phyloP scores from a whole-genome alignment of 2,888 invertebrate genomes.

The Amphipyra berbera region DNA sequence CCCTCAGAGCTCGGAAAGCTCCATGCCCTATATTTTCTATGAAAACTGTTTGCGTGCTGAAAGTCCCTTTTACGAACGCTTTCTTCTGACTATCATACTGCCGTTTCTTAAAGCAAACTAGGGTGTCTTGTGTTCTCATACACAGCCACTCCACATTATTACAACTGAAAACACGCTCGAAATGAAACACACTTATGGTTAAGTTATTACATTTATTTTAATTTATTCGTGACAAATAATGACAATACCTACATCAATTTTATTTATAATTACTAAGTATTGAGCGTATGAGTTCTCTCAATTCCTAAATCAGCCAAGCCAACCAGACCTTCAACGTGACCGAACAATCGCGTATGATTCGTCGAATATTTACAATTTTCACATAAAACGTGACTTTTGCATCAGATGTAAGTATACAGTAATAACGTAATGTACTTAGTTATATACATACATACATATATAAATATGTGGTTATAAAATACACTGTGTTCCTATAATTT shows the following conservation, averaged over 20 bases:
- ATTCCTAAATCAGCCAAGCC: slow-evolving; percentile 87
- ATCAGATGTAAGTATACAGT: slow-evolving; percentile 51
- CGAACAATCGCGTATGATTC: slow-evolving; percentile 66
- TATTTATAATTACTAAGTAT: slow-evolving; percentile 78
- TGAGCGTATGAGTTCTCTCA: slow-evolving; percentile 87
- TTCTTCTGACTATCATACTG: slow-evolving; percentile 50
- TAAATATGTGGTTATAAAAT: slow-evolving; percentile 49
- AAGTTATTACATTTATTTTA: slow-evolving; percentile 81
- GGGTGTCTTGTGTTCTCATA: slow-evolving; percentile 28
- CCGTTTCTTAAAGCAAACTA: slow-evolving; percentile 52
- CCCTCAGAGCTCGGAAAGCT: slow-evolving; percentile 71
- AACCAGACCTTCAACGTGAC: slow-evolving; percentile 67
- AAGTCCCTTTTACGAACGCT: slow-evolving; percentile 63
- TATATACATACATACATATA: slow-evolving; percentile 41
- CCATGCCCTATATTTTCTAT: slow-evolving; percentile 82
- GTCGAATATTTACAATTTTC: slow-evolving; percentile 69
- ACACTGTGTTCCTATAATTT: slow-evolving; percentile 55
- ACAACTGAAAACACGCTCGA: slow-evolving; percentile 25
- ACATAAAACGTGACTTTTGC: slow-evolving; percentile 58
- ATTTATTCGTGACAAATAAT: slow-evolving; percentile 86
- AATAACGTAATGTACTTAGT: slow-evolving; percentile 47
- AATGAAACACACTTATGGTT: slow-evolving; percentile 63
- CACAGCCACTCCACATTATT: slow-evolving; percentile 22
- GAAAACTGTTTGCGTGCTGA: slow-evolving; percentile 77
- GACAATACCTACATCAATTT: slow-evolving; percentile 79